phyloP scores from a whole-genome alignment of 2,113 vertebrate genomes.

The Lophotis ruficrista region DNA sequence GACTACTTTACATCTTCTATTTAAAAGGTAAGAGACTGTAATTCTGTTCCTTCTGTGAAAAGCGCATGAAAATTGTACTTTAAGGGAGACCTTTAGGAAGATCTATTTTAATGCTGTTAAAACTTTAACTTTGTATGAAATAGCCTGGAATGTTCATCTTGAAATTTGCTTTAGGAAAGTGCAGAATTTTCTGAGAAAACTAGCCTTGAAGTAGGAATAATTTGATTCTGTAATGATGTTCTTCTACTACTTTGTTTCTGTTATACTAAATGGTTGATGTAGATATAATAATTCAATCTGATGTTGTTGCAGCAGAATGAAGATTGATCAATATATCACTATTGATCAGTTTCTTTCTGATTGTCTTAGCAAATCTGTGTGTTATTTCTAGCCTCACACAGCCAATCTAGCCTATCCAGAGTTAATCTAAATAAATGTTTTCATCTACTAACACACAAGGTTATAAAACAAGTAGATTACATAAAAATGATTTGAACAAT shows the following conservation, averaged over 20 bases:
- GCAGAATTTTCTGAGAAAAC: background rate
- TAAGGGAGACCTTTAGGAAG: background rate
- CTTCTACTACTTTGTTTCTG: slow-evolving; percentile 21
- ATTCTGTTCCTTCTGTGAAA: background rate
- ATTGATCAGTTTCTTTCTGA: slow-evolving; percentile 49
- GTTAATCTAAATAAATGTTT: slow-evolving; percentile 17
- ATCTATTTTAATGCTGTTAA: background rate
- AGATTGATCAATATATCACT: slow-evolving; percentile 64
- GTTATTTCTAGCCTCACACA: background rate
- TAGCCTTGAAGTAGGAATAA: background rate
- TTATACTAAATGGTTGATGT: slow-evolving; percentile 24
- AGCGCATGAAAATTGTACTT: background rate
- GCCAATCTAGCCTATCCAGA: background rate
- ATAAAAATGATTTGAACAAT: background rate
- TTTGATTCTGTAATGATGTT: slow-evolving; percentile 45
- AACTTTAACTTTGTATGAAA: background rate
- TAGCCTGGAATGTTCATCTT: background rate
- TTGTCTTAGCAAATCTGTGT: slow-evolving; percentile 15
- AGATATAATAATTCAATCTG: background rate
- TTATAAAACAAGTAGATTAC: background rate
- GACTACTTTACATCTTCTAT: background rate
- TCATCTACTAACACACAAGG: background rate
- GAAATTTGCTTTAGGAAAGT: background rate
- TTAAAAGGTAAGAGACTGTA: background rate
- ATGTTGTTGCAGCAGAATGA: slow-evolving; percentile 22